Evolutionary conservation across 2,888 invertebrate genomes (phyloP).

Genomic region (Caenorhabditis auriculariae): DNA sequence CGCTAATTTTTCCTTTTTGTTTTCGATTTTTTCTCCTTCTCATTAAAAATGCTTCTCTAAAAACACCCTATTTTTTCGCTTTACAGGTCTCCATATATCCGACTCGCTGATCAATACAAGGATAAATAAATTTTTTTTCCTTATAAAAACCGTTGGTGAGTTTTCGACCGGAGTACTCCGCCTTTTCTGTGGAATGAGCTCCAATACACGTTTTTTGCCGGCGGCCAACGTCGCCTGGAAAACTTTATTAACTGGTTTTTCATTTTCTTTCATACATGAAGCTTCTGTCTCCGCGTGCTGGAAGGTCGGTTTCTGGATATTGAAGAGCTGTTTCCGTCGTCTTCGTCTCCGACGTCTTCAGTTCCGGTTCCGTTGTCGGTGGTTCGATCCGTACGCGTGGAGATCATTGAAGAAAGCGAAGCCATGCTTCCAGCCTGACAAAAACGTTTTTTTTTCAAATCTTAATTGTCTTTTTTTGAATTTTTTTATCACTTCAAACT

Average conservation of each 20-base stretch:
- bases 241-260: background rate
- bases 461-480: no score
- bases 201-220: slow-evolving; percentile 37
- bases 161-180: no score
- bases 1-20: no score
- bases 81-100: no score
- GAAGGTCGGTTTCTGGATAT: slow-evolving; percentile 20
- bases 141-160: no score
- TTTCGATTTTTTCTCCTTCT: no score
- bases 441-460: background rate
- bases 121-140: no score
- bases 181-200: slow-evolving; percentile 33
- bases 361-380: slow-evolving; percentile 13
- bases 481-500: no score
- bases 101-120: no score
- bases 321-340: slow-evolving; percentile 1
- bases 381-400: slow-evolving; percentile 25
- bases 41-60: no score
- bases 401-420: slow-evolving; percentile 25
- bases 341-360: slow-evolving; percentile 18
- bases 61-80: no score
- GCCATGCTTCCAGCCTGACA: slow-evolving; percentile 28
- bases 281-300: slow-evolving; percentile 19
- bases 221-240: slow-evolving; percentile 38
- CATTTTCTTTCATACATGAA: background rate